phyloP scores from a whole-genome alignment of 2,797 vertebrate species.

The Lateolabrax maculatus region DNA sequence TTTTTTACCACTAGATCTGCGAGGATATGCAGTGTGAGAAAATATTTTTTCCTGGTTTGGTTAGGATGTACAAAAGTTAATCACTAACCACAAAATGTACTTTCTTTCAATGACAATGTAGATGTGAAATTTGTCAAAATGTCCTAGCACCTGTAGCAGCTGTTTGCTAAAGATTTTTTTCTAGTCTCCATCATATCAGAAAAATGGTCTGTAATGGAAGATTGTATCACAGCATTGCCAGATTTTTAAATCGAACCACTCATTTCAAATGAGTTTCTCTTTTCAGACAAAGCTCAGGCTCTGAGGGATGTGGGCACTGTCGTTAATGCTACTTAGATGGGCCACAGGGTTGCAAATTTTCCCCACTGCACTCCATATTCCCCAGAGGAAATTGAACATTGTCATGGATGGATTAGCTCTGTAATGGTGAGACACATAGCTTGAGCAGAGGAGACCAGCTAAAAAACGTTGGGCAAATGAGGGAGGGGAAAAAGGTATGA shows the following conservation, averaged over 20 bases:
- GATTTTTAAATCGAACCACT: constrained; percentile 57
- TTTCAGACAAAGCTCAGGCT: constrained; percentile 62
- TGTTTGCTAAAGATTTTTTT: constrained; percentile 22
- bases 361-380: constrained; percentile 88
- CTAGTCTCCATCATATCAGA: constrained; percentile 27
- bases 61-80: constrained; percentile 19
- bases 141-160: constrained; percentile 14
- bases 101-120: constrained; percentile 25
- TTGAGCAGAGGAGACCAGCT: constrained; percentile 92
- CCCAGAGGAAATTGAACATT: constrained; percentile 98
- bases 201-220: constrained; percentile 44
- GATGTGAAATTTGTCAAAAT: constrained; percentile 26
- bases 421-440: constrained; percentile 99
- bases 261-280: constrained; percentile 61
- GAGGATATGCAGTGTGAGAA: neutral
- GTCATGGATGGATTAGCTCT: constrained; percentile 99
- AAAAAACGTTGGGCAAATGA: constrained; percentile 95
- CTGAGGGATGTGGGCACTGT: constrained; percentile 60
- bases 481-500: constrained; percentile 88
- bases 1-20: neutral
- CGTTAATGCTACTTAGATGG: constrained; percentile 79
- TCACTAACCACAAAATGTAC: constrained; percentile 41
- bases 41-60: neutral
- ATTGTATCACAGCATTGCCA: constrained; percentile 59
- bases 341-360: constrained; percentile 78